Base-by-base conservation (phyloP, 1,140 invertebrate species). In the Stegodyphus dumicola region DNA sequence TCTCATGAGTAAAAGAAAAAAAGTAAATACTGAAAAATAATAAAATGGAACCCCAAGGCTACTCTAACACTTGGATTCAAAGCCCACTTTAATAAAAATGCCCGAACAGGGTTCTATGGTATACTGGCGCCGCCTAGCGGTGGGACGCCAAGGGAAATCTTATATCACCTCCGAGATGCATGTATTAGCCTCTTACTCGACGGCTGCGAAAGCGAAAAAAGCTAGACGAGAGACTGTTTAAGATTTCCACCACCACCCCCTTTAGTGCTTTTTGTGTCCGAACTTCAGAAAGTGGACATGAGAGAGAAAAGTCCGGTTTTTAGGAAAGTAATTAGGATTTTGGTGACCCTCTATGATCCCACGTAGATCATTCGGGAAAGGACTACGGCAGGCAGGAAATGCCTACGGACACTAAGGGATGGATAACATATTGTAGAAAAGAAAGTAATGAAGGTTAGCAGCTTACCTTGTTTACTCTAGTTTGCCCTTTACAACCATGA, bases 41-140 rank as follows among this genome's bases (percentile, higher is more conserved):
- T 77, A 77, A 77, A 49, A 76, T 60, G 52, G 54, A 56, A 70
- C 65, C 77, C 77, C 66, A 13, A 17, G 64, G 77, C 77, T 79
- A 54, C 77, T 70, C n/a, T 79, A 79, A 70, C 77, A 70, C 52
- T 79, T 54, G 49, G 51, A 54, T 51, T 65, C 64, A 66, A 77
- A 77, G 76, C 76, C 76, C 33, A 77, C 60, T 77, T 77, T 79
- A 79, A 79, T 79, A 79, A 69, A 79, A 79, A 79, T 56, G 52
- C n/a, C 52, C 51, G 48, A 17, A 69, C 9, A 53, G 33, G 65
- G 51, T 18, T 48, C 77, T 13, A 60, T 60, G 4, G 56, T 11
- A 60, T 5, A 15, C 9, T 60, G 53, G 77, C 51, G 65, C 76
- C 64, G 11, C 48, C 64, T 49, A 66, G 76, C 48, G 60, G 64